Base-by-base conservation (phyloP, 2,888 invertebrate genomes). In the Spodoptera littoralis region DNA sequence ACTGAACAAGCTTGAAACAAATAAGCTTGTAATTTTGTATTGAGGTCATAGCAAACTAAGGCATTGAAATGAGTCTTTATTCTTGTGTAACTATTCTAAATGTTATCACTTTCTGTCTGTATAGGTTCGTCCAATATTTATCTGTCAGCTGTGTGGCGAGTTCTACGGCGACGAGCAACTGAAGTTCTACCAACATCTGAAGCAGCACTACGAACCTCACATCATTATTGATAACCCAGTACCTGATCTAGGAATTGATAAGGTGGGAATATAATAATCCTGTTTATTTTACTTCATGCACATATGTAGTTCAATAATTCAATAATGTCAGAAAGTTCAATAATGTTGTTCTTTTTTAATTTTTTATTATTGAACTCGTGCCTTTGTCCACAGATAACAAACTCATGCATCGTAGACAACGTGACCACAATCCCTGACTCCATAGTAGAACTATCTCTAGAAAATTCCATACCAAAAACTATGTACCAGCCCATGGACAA, bases 111-210 rank as follows among this genome's bases (percentile, higher is more conserved):
- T 5, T 27, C 9, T 2, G 6, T 11, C 5, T n/a, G 24, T 0
- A 12, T 88, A 95, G 92, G 85, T 94, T 48, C 93, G 95, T 3
- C 87, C 95, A 12, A 87, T 95, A 11, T 96, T 97, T 70, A 95
- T 96, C 61, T 98, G 98, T 85, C 97, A 98, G 88, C 88, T 98
- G 12, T 98, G 98, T 86, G 96, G 96, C n/a, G 96, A 96, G 70
- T 95, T 95, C 74, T 97, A 97, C 83, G 96, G 93, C 8, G 94
- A 96, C 41, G 96, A 97, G 68, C 98, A 98, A 85, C 89, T 98
- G 18, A 96, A 96, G 84, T 98, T 98, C 92, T 98, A 97, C 90
- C 97, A 97, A 62, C 98, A 98, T 85, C 94, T 98, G 8, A 98
- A 98, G 89, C 95, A 96, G 64, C 97, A 97, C 84, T 98, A 98